Conservation (phyloP, 2,888 invertebrate species). For the Andrena minutula region DNA sequence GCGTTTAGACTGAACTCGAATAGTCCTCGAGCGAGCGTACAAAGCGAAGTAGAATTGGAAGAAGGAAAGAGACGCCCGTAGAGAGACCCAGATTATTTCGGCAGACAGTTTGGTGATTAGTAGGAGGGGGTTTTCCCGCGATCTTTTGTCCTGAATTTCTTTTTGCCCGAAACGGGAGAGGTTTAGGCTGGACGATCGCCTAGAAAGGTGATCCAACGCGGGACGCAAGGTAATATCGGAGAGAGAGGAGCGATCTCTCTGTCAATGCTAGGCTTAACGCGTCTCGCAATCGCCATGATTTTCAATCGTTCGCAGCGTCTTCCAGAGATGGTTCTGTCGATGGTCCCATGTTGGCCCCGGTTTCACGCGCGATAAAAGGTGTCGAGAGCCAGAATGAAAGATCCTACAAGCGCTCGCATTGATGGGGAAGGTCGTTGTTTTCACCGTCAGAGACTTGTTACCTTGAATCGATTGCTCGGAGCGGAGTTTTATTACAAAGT, state of each 20-base stretch:
- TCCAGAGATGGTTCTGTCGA: too few relatives aligned
- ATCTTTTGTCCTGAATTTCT: background rate
- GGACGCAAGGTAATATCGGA: constrained; percentile 84
- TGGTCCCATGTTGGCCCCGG: too few relatives aligned
- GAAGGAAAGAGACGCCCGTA: constrained; percentile 5
- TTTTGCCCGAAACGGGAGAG: background rate
- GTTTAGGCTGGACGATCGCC: constrained; percentile 70
- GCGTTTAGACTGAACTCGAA: background rate
- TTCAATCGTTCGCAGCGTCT: too few relatives aligned
- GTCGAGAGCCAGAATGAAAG: constrained; percentile 20
- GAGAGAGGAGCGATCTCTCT: constrained; percentile 84
- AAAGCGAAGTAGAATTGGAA: background rate
- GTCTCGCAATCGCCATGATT: background rate
- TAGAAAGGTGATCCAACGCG: constrained; percentile 80
- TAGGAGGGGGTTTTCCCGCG: constrained; percentile 13
- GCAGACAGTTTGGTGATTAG: background rate
- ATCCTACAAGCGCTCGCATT: constrained; percentile 79
- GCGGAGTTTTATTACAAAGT: constrained; percentile 3
- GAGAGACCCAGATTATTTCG: constrained; percentile 31
- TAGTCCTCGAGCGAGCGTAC: background rate
- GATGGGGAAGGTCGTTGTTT: constrained; percentile 83
- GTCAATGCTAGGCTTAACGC: constrained; percentile 80
- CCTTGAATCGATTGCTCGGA: constrained; percentile 79
- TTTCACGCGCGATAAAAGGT: background rate
- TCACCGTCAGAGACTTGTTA: constrained; percentile 84